phyloP scores from a whole-genome alignment of 2,113 vertebrate species.

The Thoracochromis brauschi region DNA sequence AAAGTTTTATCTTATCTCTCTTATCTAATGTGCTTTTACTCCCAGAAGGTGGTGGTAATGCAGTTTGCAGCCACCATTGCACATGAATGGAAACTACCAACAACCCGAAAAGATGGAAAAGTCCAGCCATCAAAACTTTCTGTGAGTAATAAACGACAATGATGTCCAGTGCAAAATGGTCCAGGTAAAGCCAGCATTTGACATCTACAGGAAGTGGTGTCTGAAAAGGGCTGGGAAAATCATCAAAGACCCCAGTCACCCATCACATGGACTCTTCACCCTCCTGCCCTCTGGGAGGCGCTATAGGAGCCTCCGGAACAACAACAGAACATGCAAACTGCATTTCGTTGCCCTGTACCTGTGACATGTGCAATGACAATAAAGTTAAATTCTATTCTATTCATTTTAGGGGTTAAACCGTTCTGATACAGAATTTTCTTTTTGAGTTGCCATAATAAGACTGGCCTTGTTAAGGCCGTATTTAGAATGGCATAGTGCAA shows the following conservation, averaged over 20 bases:
- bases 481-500: neutral
- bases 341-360: neutral
- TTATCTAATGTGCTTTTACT: neutral
- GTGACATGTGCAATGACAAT: neutral
- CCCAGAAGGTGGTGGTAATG: neutral
- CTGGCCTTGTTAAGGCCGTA: neutral
- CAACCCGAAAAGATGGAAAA: neutral
- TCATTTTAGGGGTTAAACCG: neutral
- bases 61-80: neutral
- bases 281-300: neutral
- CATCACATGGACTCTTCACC: neutral
- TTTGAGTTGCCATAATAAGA: neutral
- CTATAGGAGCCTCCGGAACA: rapidly evolving
- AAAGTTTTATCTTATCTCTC: neutral
- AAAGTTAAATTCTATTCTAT: neutral
- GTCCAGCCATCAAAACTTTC: neutral
- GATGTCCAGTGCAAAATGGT: neutral
- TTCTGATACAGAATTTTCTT: neutral
- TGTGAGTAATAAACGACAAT: neutral
- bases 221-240: neutral
- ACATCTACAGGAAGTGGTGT: neutral
- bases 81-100: neutral
- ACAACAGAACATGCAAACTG: neutral
- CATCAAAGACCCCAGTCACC: neutral
- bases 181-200: neutral